Evolutionary conservation across 2,888 invertebrate genomes (phyloP).

Genomic region (Linnaemya tessellans): DNA sequence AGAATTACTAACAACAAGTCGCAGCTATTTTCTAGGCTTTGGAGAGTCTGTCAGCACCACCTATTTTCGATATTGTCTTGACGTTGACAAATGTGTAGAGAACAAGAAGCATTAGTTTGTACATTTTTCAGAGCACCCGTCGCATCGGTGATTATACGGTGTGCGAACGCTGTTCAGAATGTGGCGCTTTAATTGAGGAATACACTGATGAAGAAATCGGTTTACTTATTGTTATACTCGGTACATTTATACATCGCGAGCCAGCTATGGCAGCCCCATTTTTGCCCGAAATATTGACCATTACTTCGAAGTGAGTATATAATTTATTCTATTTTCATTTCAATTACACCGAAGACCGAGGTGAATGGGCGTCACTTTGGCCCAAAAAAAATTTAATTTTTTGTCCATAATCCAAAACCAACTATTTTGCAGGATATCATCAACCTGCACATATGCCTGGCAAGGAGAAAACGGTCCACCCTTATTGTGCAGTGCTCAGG

Average conservation of each 20-base stretch:
- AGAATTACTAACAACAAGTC: too few species aligned
- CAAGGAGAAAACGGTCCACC: slow-evolving; percentile 94
- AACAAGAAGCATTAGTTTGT: not conserved
- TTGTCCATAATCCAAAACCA: not conserved
- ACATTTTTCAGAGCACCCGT: slow-evolving; percentile 84
- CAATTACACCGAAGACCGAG: too few species aligned
- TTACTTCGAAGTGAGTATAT: slow-evolving; percentile 90
- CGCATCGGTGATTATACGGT: slow-evolving; percentile 88
- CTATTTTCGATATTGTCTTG: too few species aligned
- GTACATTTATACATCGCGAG: slow-evolving; percentile 98
- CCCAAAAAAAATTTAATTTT: not conserved
- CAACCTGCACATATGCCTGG: slow-evolving; percentile 93
- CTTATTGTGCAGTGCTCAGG: slow-evolving; percentile 96
- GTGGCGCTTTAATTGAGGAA: slow-evolving; percentile 93
- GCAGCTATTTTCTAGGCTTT: too few species aligned
- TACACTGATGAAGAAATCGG: slow-evolving; percentile 99
- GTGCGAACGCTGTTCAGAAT: slow-evolving; percentile 90
- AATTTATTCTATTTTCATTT: not conserved
- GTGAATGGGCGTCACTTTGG: too few species aligned
- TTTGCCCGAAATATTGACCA: slow-evolving; percentile 94
- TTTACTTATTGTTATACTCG: slow-evolving; percentile 95
- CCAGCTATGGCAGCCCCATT: slow-evolving; percentile 97
- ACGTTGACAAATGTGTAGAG: too few species aligned
- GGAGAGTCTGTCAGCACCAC: too few species aligned
- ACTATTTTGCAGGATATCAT: slow-evolving; percentile 86